Evolutionary conservation across 2,797 vertebrate genomes (phyloP).

Genomic region (Stomatorhinus walkeri): DNA sequence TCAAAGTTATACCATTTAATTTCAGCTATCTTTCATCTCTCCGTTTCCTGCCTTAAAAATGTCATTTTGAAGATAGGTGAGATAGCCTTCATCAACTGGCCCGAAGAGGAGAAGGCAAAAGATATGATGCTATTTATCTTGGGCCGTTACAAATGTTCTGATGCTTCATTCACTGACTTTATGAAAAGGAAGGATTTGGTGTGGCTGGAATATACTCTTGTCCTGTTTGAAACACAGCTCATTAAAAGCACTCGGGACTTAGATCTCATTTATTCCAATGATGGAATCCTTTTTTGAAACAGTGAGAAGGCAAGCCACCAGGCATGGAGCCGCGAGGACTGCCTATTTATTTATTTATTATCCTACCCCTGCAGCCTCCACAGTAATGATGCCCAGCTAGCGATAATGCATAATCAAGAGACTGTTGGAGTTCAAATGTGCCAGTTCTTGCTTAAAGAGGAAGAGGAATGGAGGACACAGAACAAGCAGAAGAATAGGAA

Average conservation of each 20-base stretch:
- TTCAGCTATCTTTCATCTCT: background rate
- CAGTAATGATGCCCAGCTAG: background rate
- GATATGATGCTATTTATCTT: background rate
- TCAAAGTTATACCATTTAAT: background rate
- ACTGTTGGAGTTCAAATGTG: background rate
- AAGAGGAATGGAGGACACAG: background rate
- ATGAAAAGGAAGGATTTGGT: background rate
- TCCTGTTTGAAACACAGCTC: background rate
- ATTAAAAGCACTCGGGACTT: background rate
- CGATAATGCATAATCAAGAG: background rate
- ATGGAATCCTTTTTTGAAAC: background rate
- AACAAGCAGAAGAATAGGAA: background rate
- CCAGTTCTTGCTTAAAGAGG: background rate
- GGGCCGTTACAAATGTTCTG: background rate
- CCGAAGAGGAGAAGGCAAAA: background rate
- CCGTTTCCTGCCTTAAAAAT: background rate
- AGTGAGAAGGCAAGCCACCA: background rate
- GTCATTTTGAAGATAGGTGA: background rate
- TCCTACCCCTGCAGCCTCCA: background rate
- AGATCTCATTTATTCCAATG: background rate
- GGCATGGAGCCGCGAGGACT: background rate
- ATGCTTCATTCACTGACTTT: background rate
- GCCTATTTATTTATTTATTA: background rate
- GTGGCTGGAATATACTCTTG: background rate
- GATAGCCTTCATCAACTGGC: background rate